phyloP scores from a whole-genome alignment of 2,797 vertebrate genomes.

The Molossus alvarezi region DNA sequence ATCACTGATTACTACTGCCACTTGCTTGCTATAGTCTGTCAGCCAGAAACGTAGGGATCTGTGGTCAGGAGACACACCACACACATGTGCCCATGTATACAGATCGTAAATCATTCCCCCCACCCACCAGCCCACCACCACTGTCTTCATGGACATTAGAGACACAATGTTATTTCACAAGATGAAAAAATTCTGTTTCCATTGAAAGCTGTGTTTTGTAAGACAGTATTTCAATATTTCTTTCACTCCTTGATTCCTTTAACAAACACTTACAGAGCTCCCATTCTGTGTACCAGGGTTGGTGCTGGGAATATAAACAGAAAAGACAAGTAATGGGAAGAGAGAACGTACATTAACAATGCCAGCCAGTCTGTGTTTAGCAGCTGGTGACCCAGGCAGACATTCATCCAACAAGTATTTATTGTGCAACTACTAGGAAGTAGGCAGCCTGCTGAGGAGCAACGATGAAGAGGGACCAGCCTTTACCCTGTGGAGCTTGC shows the following conservation, averaged over 20 bases:
- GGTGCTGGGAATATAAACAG: background rate
- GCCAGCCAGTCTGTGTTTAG: background rate
- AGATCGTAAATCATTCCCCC: background rate
- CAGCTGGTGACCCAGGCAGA: background rate
- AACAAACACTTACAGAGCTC: background rate
- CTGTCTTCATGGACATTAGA: background rate
- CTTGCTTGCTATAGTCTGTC: background rate
- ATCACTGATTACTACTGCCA: background rate
- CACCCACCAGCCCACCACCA: too few species aligned
- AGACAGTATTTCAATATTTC: background rate
- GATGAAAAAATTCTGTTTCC: conserved; percentile 4
- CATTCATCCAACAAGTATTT: background rate
- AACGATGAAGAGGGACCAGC: background rate
- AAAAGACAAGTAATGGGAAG: background rate
- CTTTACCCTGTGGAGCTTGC: background rate
- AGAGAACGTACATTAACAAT: background rate
- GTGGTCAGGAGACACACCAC: background rate
- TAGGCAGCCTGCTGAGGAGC: background rate
- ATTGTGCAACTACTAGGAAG: background rate
- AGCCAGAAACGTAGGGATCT: background rate
- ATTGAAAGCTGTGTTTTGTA: background rate
- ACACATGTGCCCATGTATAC: fast-evolving
- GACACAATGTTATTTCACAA: background rate
- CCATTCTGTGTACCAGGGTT: background rate
- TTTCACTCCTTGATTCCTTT: background rate